Evolutionary conservation across 2,113 vertebrate genomes (phyloP), one percentile per base, ranked within the genome.

Genomic region (Telmatochromis sp.): DNA sequence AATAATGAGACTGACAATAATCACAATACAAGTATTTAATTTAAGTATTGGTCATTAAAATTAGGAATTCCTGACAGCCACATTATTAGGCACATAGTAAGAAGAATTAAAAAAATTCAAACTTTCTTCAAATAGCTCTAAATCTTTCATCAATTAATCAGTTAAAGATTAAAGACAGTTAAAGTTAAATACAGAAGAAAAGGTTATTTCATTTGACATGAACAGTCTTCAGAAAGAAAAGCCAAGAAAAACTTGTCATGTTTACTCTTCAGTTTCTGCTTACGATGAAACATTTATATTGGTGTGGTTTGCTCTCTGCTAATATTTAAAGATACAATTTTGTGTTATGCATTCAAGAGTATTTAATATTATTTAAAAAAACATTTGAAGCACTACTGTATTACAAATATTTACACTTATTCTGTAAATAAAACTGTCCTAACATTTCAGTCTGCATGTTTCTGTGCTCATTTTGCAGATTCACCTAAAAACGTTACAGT

Each of bases 101-200:
- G 13, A 51, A 51, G 17, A 51, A 3, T 8, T n/a, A 51, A 3
- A 51, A 51, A 51, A 37, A 37, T 9, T 7, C 14, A 47, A 23
- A 55, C 21, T 3, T 7, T 26, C 4, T 0, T 26, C 54, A 28
- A 5, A 26, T 58, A 0, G 2, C 55, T 28, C 23, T 28, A 28
- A 0, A 28, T 0, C 23, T 2, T 31, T 0, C 23, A 28, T 57
- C 13, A 15, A 8, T 15, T 2, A 15, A 57, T 57, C 1, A 57
- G 23, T 28, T 28, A 57, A 57, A 28, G 12, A 2, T 26, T 54
- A 0, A 54, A 54, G n/a, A 21, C n/a, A 54, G n/a, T 51, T 53
- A 53, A 53, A 53, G 51, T 14, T 57, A 57, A 28, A 57, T 0
- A 26, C 13, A 57, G 13, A 26, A 14, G 23, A 14, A 57, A 26